phyloP scores from a whole-genome alignment of 2,113 vertebrate genomes.

The Pheucticus melanocephalus region DNA sequence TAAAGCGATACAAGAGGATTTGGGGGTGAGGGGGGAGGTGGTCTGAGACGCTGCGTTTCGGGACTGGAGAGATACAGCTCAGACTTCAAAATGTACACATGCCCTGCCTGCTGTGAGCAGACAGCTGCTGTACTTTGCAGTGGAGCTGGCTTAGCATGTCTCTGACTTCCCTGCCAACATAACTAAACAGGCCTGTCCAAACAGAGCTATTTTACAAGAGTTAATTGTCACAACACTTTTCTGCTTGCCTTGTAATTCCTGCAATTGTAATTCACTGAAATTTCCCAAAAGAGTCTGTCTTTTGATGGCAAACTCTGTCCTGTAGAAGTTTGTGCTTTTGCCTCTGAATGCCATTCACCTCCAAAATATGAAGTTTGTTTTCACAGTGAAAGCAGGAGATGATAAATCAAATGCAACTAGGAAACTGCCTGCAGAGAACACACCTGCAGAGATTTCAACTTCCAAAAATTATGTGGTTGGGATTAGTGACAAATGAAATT shows the following conservation, averaged over 20 bases:
- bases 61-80: not conserved
- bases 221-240: slow-evolving; percentile 48
- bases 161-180: slow-evolving; percentile 32
- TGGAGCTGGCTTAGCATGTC: not conserved
- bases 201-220: slow-evolving; percentile 46
- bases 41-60: not conserved
- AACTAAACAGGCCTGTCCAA: slow-evolving; percentile 56
- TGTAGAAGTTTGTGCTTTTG: not conserved
- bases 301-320: not conserved
- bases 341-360: not conserved
- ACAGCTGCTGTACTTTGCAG: slow-evolving; percentile 42
- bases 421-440: slow-evolving; percentile 13
- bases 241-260: not conserved
- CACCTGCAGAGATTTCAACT: slow-evolving; percentile 38
- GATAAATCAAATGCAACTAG: not conserved
- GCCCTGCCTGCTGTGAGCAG: slow-evolving; percentile 47
- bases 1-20: not conserved
- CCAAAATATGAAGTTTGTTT: not conserved
- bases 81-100: slow-evolving; percentile 20
- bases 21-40: not conserved
- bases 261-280: not conserved
- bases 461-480: not conserved
- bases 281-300: not conserved
- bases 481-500: not conserved
- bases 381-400: not conserved